A percentile compares a stretch with the other conserved stretches of the same genome.
Conservation (phyloP, 1,140 invertebrate species). For the Phymastichus coffea region DNA sequence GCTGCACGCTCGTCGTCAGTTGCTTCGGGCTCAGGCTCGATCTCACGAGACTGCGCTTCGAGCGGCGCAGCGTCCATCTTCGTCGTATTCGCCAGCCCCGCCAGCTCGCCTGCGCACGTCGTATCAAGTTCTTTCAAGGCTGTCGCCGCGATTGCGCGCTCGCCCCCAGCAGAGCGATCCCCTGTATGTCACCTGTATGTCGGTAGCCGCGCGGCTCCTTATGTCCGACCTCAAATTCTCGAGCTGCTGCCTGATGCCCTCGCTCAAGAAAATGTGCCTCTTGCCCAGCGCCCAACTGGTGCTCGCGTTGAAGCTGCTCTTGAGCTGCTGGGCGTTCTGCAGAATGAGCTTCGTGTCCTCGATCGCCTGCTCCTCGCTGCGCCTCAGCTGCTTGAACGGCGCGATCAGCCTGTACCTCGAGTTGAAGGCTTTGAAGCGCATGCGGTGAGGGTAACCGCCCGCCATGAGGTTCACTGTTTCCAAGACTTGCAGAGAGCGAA, state of each 20-base stretch:
- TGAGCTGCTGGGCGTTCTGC: constrained; percentile 62
- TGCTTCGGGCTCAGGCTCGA: too few relatives aligned
- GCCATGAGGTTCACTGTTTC: constrained; percentile 96
- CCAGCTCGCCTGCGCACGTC: constrained; percentile 81
- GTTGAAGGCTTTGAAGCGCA: constrained; percentile 94
- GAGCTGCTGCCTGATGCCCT: constrained; percentile 85
- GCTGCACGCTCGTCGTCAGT: too few relatives aligned
- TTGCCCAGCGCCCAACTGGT: constrained; percentile 90
- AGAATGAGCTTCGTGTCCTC: constrained; percentile 81
- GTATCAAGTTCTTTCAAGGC: too few relatives aligned
- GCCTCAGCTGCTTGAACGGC: constrained; percentile 70
- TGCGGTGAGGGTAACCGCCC: constrained; percentile 87
- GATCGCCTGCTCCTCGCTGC: constrained; percentile 77
- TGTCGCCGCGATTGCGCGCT: background rate
- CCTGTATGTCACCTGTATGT: constrained; percentile 43
- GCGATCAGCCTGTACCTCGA: constrained; percentile 80
- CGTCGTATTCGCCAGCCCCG: constrained; percentile 74
- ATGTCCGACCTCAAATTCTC: constrained; percentile 78
- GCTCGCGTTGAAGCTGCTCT: constrained; percentile 61
- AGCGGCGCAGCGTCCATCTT: constrained; percentile 66
- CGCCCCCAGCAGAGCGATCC: background rate
- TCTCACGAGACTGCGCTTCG: constrained; percentile 46
- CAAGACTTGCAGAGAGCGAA: constrained; percentile 87
- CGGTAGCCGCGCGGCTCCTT: constrained; percentile 72
- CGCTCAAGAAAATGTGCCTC: constrained; percentile 90